A percentile compares a stretch with the other conserved stretches of the same genome.
phyloP scores from a whole-genome alignment of 2,888 invertebrate species.

The Neoaliturus tenellus region DNA sequence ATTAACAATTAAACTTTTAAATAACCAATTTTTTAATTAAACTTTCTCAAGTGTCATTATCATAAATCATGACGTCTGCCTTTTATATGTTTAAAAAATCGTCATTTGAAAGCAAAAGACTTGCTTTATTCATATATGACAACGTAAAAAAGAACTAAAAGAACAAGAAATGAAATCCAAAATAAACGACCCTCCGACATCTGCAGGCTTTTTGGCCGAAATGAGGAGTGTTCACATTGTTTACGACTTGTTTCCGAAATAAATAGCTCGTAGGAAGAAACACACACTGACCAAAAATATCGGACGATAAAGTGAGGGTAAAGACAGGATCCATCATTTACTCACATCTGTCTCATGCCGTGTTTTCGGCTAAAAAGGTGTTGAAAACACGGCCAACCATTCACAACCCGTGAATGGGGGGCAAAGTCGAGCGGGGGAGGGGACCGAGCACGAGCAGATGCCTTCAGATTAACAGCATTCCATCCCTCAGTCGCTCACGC shows the following conservation, averaged over 20 bases:
- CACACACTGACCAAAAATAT: conserved; percentile 28
- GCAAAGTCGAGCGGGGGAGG: not conserved
- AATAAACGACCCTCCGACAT: conserved; percentile 5
- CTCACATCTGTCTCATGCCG: conserved; percentile 15
- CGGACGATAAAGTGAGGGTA: conserved; percentile 28
- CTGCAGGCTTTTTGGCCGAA: not conserved
- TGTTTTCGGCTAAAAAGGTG: conserved; percentile 44
- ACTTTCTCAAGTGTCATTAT: no score
- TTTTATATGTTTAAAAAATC: no score
- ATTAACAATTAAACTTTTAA: no score
- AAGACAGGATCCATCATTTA: conserved; percentile 48
- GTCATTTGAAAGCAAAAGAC: no score
- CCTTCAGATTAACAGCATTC: conserved; percentile 24
- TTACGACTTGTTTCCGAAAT: conserved; percentile 34
- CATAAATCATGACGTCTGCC: no score
- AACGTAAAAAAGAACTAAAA: no score
- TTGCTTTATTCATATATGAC: no score
- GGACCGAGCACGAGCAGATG: not conserved
- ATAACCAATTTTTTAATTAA: no score
- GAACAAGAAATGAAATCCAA: no score
- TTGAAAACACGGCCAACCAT: conserved; percentile 40
- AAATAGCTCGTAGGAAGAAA: not conserved
- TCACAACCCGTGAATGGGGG: conserved; percentile 6
- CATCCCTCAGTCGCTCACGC: not conserved
- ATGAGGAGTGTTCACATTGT: not conserved